phyloP scores from a whole-genome alignment of 2,113 vertebrate genomes.

The Synodontis membranacea region DNA sequence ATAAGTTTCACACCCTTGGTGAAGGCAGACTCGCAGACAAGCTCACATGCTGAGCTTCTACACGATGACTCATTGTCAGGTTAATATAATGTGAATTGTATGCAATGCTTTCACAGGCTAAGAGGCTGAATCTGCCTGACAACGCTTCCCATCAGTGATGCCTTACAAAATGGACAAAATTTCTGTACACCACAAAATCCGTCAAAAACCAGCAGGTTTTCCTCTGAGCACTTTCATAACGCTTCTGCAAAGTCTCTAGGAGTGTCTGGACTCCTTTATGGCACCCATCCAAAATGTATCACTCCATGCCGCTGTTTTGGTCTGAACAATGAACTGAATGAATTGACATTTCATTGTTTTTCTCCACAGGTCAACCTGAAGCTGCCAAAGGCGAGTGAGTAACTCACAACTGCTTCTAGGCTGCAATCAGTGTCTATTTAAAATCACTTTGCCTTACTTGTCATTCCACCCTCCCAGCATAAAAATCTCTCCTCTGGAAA shows the following conservation, averaged over 20 bases:
- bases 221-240: neutral
- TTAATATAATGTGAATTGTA: conserved; percentile 7
- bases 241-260: neutral
- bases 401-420: neutral
- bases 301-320: neutral
- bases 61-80: conserved; percentile 34
- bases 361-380: conserved; percentile 42
- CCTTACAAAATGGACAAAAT: neutral
- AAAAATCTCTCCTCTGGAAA: neutral
- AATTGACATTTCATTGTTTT: neutral
- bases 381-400: conserved; percentile 43
- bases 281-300: neutral
- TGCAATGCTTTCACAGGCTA: neutral
- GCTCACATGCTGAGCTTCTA: neutral
- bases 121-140: neutral
- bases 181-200: neutral
- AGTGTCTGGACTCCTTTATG: neutral
- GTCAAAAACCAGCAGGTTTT: neutral
- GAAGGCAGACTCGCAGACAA: neutral
- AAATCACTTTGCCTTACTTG: neutral
- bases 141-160: neutral
- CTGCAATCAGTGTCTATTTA: neutral
- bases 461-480: neutral
- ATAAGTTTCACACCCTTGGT: neutral
- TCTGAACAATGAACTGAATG: neutral